A percentile compares a stretch with the other conserved stretches of the same genome.
phyloP scores from a whole-genome alignment of 2,113 vertebrate genomes.

The Ifrita kowaldi region DNA sequence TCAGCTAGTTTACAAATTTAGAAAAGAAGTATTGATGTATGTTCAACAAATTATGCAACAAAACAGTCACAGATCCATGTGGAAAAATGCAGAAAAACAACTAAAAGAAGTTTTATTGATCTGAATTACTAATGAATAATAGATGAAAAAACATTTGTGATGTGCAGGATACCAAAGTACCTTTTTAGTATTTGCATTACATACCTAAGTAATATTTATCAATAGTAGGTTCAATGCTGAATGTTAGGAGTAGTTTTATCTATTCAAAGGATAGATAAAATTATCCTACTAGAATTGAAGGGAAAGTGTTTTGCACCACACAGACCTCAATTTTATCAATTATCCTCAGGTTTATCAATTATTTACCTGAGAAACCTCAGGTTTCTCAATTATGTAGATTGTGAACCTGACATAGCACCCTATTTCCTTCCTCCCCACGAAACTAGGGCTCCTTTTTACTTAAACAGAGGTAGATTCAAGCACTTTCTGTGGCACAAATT shows the following conservation, averaged over 20 bases:
- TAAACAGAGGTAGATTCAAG: neutral
- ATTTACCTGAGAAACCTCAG: too few relatives aligned
- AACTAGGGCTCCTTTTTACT: neutral
- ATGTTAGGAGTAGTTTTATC: neutral
- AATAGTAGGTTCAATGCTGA: neutral
- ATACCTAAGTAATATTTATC: neutral
- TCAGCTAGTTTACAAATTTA: neutral
- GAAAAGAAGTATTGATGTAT: neutral
- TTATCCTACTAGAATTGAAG: neutral
- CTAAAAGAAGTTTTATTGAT: neutral
- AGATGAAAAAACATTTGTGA: fast-evolving
- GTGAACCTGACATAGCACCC: neutral
- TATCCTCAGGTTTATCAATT: neutral
- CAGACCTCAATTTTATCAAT: neutral
- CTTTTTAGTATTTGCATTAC: neutral
- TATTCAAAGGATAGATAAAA: neutral
- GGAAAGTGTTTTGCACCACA: neutral
- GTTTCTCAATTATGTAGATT: fast-evolving
- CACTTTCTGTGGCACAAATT: neutral
- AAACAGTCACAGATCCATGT: neutral
- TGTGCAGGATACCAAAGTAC: neutral
- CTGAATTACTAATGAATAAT: neutral
- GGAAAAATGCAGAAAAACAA: neutral
- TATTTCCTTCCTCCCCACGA: neutral
- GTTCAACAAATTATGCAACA: neutral